Evolutionary conservation across 2,797 vertebrate species (phyloP), one percentile per base, ranked within the genome.

Genomic region (Lepus oiostolus): DNA sequence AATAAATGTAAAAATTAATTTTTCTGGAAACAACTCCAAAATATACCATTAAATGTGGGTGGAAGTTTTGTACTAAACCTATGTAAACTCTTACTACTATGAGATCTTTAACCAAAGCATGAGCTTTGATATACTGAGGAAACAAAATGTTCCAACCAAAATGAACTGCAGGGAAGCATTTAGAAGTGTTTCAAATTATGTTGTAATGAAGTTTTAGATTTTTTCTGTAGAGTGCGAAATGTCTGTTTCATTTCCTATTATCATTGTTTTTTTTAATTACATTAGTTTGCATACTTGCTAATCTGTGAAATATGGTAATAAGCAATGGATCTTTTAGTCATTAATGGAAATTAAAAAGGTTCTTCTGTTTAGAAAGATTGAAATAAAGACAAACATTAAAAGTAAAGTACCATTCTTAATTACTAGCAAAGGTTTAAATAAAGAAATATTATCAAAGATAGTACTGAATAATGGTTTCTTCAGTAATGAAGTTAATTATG

Each of bases 331-430:
- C 72, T 58, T 83, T 52, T 50, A 81, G 32, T 60, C 70, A 88
- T 75, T 87, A 65, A 35, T 76, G 19, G 16, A 90, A 76, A 84
- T 85, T 82, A 30, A 28, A 86, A 85, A 88, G 79, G 4, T 80
- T 88, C 30, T 86, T 88, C 52, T 74, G 3, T 84, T 92, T 42
- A 70, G 54, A 80, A 86, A 88, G 88, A 92, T 13, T 90, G 42
- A 91, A 88, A 75, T 60, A 79, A 24, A 95, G 54, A 74, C 76
- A 89, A 67, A 90, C 32, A 79, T 30, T 88, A 82, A 89, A 88
- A 90, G 26, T 62, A 76, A 89, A 84, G 10, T 80, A 67, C n/a
- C 19, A 87, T 92, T 91, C n/a, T 80, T 91, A 90, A 96, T 91
- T 83, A 83, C 30, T 62, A 92, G 47, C 47, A 79, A 80, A 17